A percentile compares a stretch with the other conserved stretches of the same genome.
phyloP scores from a whole-genome alignment of 2,888 invertebrate species.

The Yponomeuta cagnagella region DNA sequence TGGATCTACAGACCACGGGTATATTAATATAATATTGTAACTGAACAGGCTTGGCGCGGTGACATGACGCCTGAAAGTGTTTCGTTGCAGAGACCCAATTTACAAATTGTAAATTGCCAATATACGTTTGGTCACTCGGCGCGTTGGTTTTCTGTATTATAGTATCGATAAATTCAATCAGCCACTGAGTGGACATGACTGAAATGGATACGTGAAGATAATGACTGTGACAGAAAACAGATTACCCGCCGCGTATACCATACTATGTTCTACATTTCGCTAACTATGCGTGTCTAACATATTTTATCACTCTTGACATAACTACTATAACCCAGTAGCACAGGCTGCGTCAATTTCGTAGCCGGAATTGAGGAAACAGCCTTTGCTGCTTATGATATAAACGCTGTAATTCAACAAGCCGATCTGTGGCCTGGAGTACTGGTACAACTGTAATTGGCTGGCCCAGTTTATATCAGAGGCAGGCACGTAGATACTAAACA shows the following conservation, averaged over 20 bases:
- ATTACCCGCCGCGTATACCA: not conserved
- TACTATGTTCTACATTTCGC: not conserved
- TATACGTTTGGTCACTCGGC: not conserved
- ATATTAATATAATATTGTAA: not conserved
- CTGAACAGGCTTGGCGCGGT: not conserved
- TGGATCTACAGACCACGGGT: not conserved
- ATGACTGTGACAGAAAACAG: not conserved
- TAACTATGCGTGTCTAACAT: not conserved
- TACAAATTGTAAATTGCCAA: not conserved
- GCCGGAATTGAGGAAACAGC: not conserved
- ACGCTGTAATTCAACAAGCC: not conserved
- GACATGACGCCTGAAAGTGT: not conserved
- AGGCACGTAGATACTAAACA: conserved; percentile 49
- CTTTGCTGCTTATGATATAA: not conserved
- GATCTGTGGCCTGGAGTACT: not conserved
- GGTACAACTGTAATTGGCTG: conserved; percentile 38
- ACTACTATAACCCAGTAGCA: not conserved
- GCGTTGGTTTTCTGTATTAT: not conserved
- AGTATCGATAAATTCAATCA: not conserved
- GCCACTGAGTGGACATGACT: not conserved
- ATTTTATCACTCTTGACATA: not conserved
- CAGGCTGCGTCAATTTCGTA: too few species aligned
- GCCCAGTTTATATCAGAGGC: conserved; percentile 41
- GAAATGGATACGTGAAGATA: not conserved
- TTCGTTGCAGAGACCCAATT: not conserved